A percentile compares a stretch with the other conserved stretches of the same genome.
Conservation (phyloP, 2,888 invertebrate genomes). For the Bibio marci region DNA sequence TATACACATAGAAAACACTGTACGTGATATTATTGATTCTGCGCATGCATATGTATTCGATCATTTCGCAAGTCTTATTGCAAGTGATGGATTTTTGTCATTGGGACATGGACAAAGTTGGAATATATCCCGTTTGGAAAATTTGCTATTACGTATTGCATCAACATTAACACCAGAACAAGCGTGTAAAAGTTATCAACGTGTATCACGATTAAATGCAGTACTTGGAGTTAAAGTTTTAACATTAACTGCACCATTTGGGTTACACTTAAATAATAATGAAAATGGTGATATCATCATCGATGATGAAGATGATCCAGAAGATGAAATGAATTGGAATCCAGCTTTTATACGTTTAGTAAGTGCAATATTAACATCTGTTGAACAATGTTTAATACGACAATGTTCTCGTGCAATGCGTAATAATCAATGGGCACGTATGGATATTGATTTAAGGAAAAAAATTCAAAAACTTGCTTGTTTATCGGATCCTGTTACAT, state of each 20-base stretch:
- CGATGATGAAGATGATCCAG: constrained; percentile 19
- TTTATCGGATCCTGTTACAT: constrained; percentile 24
- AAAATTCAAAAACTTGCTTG: constrained; percentile 46
- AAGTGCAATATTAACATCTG: constrained; percentile 41
- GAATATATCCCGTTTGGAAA: constrained; percentile 59
- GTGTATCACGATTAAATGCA: constrained; percentile 26
- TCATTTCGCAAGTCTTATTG: constrained; percentile 58
- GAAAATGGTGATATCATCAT: neutral
- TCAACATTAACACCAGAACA: constrained; percentile 65
- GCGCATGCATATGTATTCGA: constrained; percentile 64
- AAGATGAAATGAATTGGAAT: constrained; percentile 32
- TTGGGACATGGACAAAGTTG: constrained; percentile 54
- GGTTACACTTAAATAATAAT: constrained; percentile 16
- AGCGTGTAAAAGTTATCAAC: constrained; percentile 58
- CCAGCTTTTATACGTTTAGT: constrained; percentile 39
- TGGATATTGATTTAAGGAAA: constrained; percentile 41
- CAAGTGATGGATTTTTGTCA: constrained; percentile 44
- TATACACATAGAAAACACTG: constrained; percentile 47
- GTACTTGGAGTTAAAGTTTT: constrained; percentile 27
- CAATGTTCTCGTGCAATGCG: constrained; percentile 48
- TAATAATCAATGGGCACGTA: constrained; percentile 44
- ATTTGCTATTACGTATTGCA: constrained; percentile 60
- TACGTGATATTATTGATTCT: constrained; percentile 62
- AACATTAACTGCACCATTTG: constrained; percentile 24
- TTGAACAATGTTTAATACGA: constrained; percentile 52